phyloP scores from a whole-genome alignment of 2,113 vertebrate genomes.

The Plectropomus leopardus region DNA sequence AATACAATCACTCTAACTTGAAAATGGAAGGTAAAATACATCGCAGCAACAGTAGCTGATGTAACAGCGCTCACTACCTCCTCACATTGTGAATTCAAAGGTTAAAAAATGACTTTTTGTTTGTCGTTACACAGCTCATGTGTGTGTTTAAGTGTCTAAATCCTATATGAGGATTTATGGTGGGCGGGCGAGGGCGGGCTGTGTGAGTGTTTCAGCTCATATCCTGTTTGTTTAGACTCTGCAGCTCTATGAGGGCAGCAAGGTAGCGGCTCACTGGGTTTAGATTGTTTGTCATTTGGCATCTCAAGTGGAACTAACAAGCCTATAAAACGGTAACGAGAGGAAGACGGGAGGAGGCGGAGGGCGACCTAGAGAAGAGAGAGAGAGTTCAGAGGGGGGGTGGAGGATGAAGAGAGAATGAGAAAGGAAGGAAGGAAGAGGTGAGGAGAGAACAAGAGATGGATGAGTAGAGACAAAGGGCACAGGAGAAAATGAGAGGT shows the following conservation, averaged over 20 bases:
- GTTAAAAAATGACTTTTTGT: slow-evolving; percentile 18
- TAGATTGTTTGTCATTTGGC: slow-evolving; percentile 85
- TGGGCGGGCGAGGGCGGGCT: slow-evolving; percentile 32
- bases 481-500: slow-evolving; percentile 17
- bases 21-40: not conserved
- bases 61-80: not conserved
- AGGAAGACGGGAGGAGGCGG: slow-evolving; percentile 36
- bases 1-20: not conserved
- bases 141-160: slow-evolving; percentile 45
- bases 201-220: slow-evolving; percentile 53
- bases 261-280: slow-evolving; percentile 77
- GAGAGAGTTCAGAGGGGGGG: slow-evolving; percentile 19
- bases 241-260: slow-evolving; percentile 71
- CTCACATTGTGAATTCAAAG: slow-evolving; percentile 3
- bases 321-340: slow-evolving; percentile 77
- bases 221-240: slow-evolving; percentile 77
- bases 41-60: not conserved
- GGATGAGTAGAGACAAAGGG: slow-evolving; percentile 30
- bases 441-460: slow-evolving; percentile 11
- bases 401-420: not conserved
- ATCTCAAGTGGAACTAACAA: slow-evolving; percentile 87
- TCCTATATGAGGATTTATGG: slow-evolving; percentile 42
- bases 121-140: slow-evolving; percentile 18
- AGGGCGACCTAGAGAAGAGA: slow-evolving; percentile 42
- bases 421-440: not conserved